Conservation (phyloP, 2,797 vertebrate genomes). For the Oreortyx pictus region DNA sequence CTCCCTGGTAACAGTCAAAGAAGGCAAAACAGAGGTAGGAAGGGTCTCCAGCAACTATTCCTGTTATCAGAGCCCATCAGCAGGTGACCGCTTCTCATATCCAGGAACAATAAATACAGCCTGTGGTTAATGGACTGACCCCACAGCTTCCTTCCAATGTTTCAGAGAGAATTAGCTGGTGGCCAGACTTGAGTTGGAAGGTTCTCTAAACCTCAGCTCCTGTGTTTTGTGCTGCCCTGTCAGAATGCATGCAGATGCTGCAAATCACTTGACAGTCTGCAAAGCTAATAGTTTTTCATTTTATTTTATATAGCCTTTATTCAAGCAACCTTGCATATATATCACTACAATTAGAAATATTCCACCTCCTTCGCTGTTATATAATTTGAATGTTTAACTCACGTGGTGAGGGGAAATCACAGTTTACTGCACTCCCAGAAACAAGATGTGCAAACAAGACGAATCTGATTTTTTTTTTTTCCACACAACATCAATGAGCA, state of each 20-base stretch:
- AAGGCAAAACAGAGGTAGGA: neutral
- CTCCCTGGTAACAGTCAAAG: conserved; percentile 56
- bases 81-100: conserved; percentile 41
- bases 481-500: accelerated
- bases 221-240: neutral
- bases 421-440: neutral
- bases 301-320: neutral
- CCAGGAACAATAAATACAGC: conserved; percentile 51
- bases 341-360: neutral
- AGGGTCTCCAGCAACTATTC: neutral
- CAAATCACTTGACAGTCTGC: neutral
- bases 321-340: neutral
- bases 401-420: neutral
- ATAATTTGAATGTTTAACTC: neutral
- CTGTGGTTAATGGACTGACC: neutral
- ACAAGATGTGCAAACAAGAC: neutral
- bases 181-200: neutral
- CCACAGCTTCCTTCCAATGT: neutral
- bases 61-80: conserved; percentile 61
- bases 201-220: neutral
- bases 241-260: neutral
- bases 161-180: neutral
- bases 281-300: neutral
- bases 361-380: neutral
- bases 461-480: neutral